Percentiles rank a stretch among this genome's conserved stretches.
These are phyloP conservation scores for Rattus norvegicus DNA, from an alignment of 2,113 vertebrate species.

Conservation along the genomic window GRCr8 NC_086037.1:62164501-62165000, in stretches of 20 bases:
- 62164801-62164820: slow-evolving; percentile 59
- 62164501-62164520: slow-evolving; percentile 74
- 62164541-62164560: slow-evolving; percentile 60
- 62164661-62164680: slow-evolving; percentile 71
- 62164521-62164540: slow-evolving; percentile 79
- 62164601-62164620: slow-evolving; percentile 65
- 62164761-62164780: slow-evolving; percentile 63
- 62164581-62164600: not conserved
- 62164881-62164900: not conserved
- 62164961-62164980: slow-evolving; percentile 68
- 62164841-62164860: slow-evolving; percentile 18
- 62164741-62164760: not conserved
- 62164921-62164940: not conserved
- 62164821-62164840: slow-evolving; percentile 47
- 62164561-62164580: slow-evolving; percentile 58
- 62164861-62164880: slow-evolving; percentile 13
- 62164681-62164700: slow-evolving; percentile 23
- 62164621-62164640: slow-evolving; percentile 34
- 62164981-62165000: slow-evolving; percentile 26
- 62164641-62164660: slow-evolving; percentile 71
- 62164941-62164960: not conserved
- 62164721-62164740: not conserved
- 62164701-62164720: not conserved
- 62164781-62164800: slow-evolving; percentile 56
- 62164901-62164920: not conserved